phyloP scores from a whole-genome alignment of 2,797 vertebrate species.

The Poecilia gillii region DNA sequence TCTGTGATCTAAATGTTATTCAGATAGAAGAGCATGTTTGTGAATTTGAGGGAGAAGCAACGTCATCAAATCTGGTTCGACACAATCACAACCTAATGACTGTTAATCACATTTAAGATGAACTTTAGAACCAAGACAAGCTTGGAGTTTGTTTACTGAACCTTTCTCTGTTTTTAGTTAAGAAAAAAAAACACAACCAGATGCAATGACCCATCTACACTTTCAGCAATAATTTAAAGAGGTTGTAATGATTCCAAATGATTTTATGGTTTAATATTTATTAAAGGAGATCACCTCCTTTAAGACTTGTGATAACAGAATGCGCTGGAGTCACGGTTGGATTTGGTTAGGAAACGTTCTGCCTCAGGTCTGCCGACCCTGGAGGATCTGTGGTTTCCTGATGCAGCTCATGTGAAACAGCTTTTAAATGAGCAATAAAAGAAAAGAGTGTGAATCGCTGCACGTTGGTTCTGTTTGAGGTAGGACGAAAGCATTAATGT shows the following conservation, averaged over 20 bases:
- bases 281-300: background rate
- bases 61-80: background rate
- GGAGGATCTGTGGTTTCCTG: background rate
- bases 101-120: background rate
- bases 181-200: background rate
- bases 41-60: background rate
- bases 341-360: background rate
- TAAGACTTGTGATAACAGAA: background rate
- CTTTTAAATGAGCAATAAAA: slow-evolving; percentile 11
- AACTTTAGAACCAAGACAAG: background rate
- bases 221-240: slow-evolving; percentile 2
- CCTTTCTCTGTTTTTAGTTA: background rate
- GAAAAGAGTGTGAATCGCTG: background rate
- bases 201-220: background rate
- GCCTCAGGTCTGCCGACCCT: background rate
- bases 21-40: background rate
- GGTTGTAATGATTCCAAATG: background rate
- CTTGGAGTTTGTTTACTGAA: background rate
- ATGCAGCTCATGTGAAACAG: background rate
- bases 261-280: background rate
- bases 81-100: background rate
- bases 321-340: background rate
- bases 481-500: background rate
- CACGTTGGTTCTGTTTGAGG: background rate
- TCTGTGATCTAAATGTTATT: background rate